These are phyloP conservation scores for Cosmia trapezina DNA, from an alignment of 2,888 invertebrate genomes.

Conservation along the genomic window DNA sequence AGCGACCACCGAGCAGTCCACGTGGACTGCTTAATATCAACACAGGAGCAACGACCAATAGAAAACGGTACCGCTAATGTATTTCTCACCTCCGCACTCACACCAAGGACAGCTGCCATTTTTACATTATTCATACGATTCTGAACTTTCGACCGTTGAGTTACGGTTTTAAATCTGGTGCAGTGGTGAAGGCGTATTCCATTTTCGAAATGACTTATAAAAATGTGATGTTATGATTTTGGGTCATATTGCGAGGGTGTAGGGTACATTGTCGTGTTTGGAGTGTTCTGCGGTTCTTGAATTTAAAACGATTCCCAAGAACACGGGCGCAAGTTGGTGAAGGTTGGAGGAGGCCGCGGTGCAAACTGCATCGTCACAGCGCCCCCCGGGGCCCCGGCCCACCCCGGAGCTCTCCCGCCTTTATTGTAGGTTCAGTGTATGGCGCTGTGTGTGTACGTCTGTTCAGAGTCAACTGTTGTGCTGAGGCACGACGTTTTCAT, in stretches of 20 bases:
- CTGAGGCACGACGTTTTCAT: slow-evolving; percentile 85
- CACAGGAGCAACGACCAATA: slow-evolving; percentile 90
- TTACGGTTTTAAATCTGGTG: slow-evolving; percentile 82
- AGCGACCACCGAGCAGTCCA: slow-evolving; percentile 88
- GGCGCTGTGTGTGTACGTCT: slow-evolving; percentile 78
- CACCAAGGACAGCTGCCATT: slow-evolving; percentile 86
- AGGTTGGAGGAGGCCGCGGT: slow-evolving; percentile 90
- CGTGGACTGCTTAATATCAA: slow-evolving; percentile 90
- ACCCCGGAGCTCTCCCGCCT: slow-evolving; percentile 76
- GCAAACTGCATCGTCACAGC: slow-evolving; percentile 90
- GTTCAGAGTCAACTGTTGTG: slow-evolving; percentile 87
- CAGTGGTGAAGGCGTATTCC: slow-evolving; percentile 72
- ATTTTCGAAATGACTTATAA: slow-evolving; percentile 84
- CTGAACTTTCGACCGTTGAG: slow-evolving; percentile 76
- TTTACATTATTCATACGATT: slow-evolving; percentile 81
- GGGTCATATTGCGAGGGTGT: slow-evolving; percentile 72
- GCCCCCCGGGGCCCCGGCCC: slow-evolving; percentile 68
- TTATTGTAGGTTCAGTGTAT: slow-evolving; percentile 80
- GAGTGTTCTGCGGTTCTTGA: slow-evolving; percentile 88
- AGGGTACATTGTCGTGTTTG: slow-evolving; percentile 79
- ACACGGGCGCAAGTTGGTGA: slow-evolving; percentile 90
- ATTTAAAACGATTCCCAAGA: slow-evolving; percentile 90
- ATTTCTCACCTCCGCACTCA: slow-evolving; percentile 91
- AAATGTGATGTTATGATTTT: slow-evolving; percentile 76
- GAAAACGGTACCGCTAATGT: slow-evolving; percentile 91